These are phyloP conservation scores for Danio albolineatus DNA, from an alignment of 2,797 vertebrate species.

Conservation along the genomic window DNA sequence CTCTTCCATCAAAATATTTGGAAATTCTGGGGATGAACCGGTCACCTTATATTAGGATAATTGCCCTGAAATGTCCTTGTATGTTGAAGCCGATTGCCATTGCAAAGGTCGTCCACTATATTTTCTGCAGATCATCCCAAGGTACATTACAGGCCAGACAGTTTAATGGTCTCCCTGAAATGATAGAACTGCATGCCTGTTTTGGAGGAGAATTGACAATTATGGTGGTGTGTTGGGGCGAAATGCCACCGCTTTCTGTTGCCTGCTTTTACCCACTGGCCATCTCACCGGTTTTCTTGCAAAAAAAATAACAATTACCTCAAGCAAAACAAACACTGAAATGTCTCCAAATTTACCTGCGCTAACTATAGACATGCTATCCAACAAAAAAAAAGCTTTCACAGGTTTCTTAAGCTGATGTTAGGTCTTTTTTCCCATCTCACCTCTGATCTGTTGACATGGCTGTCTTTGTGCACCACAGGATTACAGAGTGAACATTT, in stretches of 20 bases:
- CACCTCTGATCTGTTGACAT: slow-evolving; percentile 47
- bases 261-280: slow-evolving; percentile 44
- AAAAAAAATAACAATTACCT: slow-evolving; percentile 25
- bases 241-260: slow-evolving; percentile 64
- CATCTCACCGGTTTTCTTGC: slow-evolving; percentile 21
- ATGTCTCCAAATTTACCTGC: not conserved
- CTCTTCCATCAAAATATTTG: slow-evolving; percentile 50
- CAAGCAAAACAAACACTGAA: slow-evolving; percentile 13
- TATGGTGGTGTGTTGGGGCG: slow-evolving; percentile 62
- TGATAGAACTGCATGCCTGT: slow-evolving; percentile 56
- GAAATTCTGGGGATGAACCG: slow-evolving; percentile 42
- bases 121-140: slow-evolving; percentile 47
- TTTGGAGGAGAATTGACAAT: slow-evolving; percentile 74
- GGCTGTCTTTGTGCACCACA: slow-evolving; percentile 63
- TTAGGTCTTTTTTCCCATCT: not conserved
- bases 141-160: slow-evolving; percentile 63
- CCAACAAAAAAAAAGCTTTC: not conserved
- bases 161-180: slow-evolving; percentile 67
- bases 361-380: not conserved
- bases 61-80: slow-evolving; percentile 61
- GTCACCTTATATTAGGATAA: slow-evolving; percentile 57
- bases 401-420: slow-evolving; percentile 10
- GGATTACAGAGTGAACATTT: slow-evolving; percentile 98
- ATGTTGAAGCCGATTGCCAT: slow-evolving; percentile 67
- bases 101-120: slow-evolving; percentile 71